Base-by-base conservation (phyloP, 2,113 vertebrate genomes). In the Antigone vipio region DNA sequence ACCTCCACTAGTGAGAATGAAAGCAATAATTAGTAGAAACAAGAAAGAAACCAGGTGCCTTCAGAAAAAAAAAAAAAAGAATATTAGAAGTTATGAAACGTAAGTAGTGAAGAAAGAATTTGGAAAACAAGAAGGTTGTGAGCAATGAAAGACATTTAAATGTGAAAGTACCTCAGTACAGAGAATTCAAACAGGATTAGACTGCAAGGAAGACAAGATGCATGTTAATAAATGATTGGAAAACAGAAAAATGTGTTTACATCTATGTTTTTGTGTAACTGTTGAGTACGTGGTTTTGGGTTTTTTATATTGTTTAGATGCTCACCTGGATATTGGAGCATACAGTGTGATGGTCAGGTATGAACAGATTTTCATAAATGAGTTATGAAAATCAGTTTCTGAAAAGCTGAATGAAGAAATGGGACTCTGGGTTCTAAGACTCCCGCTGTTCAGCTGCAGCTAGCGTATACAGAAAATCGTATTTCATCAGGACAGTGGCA, bases 401-500 rank as follows among this genome's bases (percentile, higher is more conserved):
- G 47, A 80, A 72, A 92, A 53, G 20, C 26, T 66, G 26, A 69
- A 62, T 32, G 27, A 80, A 58, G 34, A 66, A 69, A 86, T 60
- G 18, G 35, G n/a, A 30, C 8, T 52, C 58, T 53, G 13, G 2
- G 12, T 63, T 81, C 23, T 49, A 76, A 9, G 12, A 40, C 15
- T 73, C 20, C 6, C 6, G 12, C 29, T 59, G 23, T 32, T 38
- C 34, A 42, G 13, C 22, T 56, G 60, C 62, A 68, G 20, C 9
- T 45, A 21, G 10, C 0, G 0, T 2, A 50, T 6, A n/a, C 6
- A 34, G 24, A 81, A 81, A 73, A 81, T 17, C 6, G 0, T 23
- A 50, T 59, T 80, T 64, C 13, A 35, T 23, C n/a, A 68, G 69
- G 23, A 80, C 47, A 45, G 42, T 22, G 11, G 27, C 44, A 72